These are phyloP conservation scores for Glossosoma conforme DNA, from an alignment of 1,140 invertebrate species.

Conservation along the genomic window DNA sequence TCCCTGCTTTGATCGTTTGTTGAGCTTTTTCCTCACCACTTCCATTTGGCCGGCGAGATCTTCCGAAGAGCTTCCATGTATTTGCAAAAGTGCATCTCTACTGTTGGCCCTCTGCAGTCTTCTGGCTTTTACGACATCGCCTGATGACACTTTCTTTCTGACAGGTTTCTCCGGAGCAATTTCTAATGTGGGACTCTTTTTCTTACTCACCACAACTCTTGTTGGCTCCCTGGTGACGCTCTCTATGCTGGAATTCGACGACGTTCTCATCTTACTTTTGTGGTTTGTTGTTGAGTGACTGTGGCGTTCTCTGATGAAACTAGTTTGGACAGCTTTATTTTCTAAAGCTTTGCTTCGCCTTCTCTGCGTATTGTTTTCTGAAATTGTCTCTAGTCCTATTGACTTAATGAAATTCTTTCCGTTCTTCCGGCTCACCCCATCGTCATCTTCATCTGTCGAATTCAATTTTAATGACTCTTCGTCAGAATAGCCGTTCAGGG, in stretches of 20 bases:
- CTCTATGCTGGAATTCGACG: constrained; percentile 45
- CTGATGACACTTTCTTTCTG: constrained; percentile 31
- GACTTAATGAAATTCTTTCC: constrained; percentile 4
- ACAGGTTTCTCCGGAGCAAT: constrained; percentile 27
- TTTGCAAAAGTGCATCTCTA: constrained; percentile 42
- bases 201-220: constrained; percentile 7
- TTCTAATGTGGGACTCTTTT: constrained; percentile 26
- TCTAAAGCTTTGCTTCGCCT: constrained; percentile 27
- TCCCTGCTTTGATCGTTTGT: constrained; percentile 19
- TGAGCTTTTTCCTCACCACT: constrained; percentile 34
- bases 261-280: constrained; percentile 32
- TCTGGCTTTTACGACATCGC: constrained; percentile 40
- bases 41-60: constrained; percentile 40
- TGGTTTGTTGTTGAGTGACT: constrained; percentile 15
- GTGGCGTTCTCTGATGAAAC: constrained; percentile 12
- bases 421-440: constrained; percentile 10
- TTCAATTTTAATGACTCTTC: constrained; percentile 39
- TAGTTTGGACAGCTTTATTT: constrained; percentile 26
- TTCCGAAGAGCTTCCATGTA: constrained; percentile 48
- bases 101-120: constrained; percentile 47
- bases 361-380: constrained; percentile 42
- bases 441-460: constrained; percentile 35
- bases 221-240: constrained; percentile 35
- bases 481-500: constrained; percentile 50
- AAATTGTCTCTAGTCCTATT: constrained; percentile 41